phyloP scores from a whole-genome alignment of 2,113 vertebrate genomes.

The Lethenteron camtschaticum region DNA sequence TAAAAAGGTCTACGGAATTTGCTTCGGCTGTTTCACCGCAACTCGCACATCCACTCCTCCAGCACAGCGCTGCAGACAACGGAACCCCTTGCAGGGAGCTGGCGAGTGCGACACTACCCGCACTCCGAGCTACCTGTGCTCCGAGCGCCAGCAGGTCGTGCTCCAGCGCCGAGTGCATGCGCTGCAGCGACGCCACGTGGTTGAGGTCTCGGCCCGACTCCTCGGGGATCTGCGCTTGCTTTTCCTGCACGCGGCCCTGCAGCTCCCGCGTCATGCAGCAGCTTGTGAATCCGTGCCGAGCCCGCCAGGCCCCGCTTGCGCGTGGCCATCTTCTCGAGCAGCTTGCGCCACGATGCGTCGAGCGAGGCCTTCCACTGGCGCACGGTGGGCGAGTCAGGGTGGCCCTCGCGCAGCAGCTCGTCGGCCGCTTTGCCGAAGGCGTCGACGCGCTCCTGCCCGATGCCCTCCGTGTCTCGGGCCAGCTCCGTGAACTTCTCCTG shows the following conservation, averaged over 20 bases:
- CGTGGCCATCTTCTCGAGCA: conserved; percentile 72
- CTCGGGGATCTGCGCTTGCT: conserved; percentile 39
- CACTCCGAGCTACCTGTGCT: conserved; percentile 18
- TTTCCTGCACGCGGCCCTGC: conserved; percentile 48
- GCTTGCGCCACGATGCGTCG: conserved; percentile 72
- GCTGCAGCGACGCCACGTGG: conserved; percentile 56
- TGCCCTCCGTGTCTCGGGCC: conserved; percentile 66
- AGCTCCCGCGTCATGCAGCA: conserved; percentile 62
- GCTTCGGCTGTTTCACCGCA: too few species aligned
- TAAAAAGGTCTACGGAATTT: too few species aligned
- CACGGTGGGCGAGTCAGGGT: conserved; percentile 58
- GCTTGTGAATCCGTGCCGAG: conserved; percentile 67
- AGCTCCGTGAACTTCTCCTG: conserved; percentile 80
- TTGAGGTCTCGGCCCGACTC: conserved; percentile 62
- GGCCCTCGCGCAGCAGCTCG: conserved; percentile 54
- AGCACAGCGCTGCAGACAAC: too few species aligned
- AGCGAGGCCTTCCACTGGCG: conserved; percentile 78
- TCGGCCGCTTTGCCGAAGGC: conserved; percentile 43
- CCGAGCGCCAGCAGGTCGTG: conserved; percentile 71
- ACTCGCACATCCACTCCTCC: too few species aligned
- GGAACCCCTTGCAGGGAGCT: too few species aligned
- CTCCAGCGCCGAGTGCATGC: conserved; percentile 55
- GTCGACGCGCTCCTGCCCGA: conserved; percentile 71
- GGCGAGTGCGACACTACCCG: too few species aligned
- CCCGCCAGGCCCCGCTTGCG: conserved; percentile 69